Conservation (phyloP, 2,797 vertebrate species). For the Argyrosomus regius region DNA sequence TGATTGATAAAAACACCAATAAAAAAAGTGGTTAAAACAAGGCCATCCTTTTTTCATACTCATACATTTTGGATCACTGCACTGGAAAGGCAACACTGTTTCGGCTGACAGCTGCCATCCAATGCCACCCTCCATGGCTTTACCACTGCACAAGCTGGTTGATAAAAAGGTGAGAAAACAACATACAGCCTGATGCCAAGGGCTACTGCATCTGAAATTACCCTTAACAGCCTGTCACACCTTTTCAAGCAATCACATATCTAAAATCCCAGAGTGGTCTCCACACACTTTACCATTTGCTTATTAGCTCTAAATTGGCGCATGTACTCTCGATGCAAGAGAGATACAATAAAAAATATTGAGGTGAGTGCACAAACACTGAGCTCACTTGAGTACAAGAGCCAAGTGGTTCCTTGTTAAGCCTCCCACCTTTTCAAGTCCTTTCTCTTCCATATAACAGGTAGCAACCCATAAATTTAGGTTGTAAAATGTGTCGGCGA, state of each 20-base stretch:
- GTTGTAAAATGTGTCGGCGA: constrained; percentile 69
- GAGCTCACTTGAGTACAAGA: constrained; percentile 47
- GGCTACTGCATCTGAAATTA: constrained; percentile 49
- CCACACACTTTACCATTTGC: constrained; percentile 41
- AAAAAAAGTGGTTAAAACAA: too few species aligned
- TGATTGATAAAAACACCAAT: not conserved
- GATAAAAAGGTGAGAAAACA: constrained; percentile 41
- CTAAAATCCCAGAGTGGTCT: constrained; percentile 33
- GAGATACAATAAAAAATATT: constrained; percentile 39
- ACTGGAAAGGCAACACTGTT: constrained; percentile 9
- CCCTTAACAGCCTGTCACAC: constrained; percentile 30
- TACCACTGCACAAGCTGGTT: constrained; percentile 22
- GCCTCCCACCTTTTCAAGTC: constrained; percentile 59
- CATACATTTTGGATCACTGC: constrained; percentile 1
- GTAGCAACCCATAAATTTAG: constrained; percentile 66
- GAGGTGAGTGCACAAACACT: constrained; percentile 58
- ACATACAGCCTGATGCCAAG: constrained; percentile 20
- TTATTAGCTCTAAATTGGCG: constrained; percentile 62
- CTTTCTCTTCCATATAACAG: constrained; percentile 58
- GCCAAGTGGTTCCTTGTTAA: constrained; percentile 70
- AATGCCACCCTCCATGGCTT: constrained; percentile 6
- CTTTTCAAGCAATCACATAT: constrained; percentile 33
- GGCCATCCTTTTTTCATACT: not conserved
- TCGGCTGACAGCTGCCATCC: constrained; percentile 33
- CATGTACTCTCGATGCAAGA: constrained; percentile 36